A percentile compares a stretch with the other conserved stretches of the same genome.
phyloP scores from a whole-genome alignment of 2,113 vertebrate genomes.

The Xiphophorus maculatus region DNA sequence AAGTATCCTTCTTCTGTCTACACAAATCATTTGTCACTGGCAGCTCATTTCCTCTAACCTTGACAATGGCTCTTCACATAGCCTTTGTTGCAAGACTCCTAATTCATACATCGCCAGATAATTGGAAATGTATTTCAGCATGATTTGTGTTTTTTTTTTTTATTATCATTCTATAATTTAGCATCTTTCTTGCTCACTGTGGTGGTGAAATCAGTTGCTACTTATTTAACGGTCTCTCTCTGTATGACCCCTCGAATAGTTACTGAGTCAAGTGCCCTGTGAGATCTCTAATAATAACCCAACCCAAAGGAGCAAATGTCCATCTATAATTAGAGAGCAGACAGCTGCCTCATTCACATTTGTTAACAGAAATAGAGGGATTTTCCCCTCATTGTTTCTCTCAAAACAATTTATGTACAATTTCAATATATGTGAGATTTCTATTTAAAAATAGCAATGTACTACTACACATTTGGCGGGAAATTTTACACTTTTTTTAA shows the following conservation, averaged over 20 bases:
- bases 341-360: constrained; percentile 30
- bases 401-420: background rate
- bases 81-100: background rate
- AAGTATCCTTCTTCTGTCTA: constrained; percentile 26
- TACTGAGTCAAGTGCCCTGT: constrained; percentile 61
- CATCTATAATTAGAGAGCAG: constrained; percentile 74
- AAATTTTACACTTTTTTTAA: background rate
- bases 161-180: background rate
- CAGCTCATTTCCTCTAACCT: constrained; percentile 12
- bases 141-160: background rate
- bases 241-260: constrained; percentile 67
- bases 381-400: background rate
- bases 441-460: background rate
- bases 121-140: background rate
- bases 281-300: constrained; percentile 77
- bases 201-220: constrained; percentile 21
- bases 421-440: background rate
- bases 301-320: constrained; percentile 65
- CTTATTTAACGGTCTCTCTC: constrained; percentile 43
- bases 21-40: background rate
- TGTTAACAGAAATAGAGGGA: constrained; percentile 15
- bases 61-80: background rate
- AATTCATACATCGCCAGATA: background rate
- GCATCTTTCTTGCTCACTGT: background rate
- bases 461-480: background rate